A percentile compares a stretch with the other conserved stretches of the same genome.
These are phyloP conservation scores for Hermaeophaga mercurialis DNA, from an alignment of 2,888 invertebrate species.

Conservation along the genomic window DNA sequence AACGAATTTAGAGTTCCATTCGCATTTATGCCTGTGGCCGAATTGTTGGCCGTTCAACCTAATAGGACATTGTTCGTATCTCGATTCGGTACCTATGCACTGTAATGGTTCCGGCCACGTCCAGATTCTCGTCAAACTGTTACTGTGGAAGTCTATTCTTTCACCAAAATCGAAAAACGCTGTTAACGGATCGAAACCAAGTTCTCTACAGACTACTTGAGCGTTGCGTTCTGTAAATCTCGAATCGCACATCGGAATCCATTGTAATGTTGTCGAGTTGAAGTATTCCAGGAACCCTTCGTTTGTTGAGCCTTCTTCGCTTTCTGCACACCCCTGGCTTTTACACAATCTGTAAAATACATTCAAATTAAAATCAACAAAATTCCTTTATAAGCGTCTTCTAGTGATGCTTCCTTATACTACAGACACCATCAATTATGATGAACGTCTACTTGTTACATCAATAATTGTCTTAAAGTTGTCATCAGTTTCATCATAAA, in stretches of 20 bases:
- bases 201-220: conserved; percentile 92
- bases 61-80: conserved; percentile 83
- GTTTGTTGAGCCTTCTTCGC: conserved; percentile 62
- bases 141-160: conserved; percentile 87
- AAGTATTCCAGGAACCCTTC: conserved; percentile 95
- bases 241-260: conserved; percentile 95
- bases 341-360: conserved; percentile 66
- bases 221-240: conserved; percentile 96
- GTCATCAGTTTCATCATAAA: no score
- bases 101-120: conserved; percentile 95
- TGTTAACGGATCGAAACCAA: conserved; percentile 88
- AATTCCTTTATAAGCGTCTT: no score
- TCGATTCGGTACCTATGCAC: conserved; percentile 76
- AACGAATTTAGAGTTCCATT: conserved; percentile 89
- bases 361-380: background rate
- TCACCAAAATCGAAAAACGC: conserved; percentile 86
- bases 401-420: no score
- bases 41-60: conserved; percentile 88
- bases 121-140: conserved; percentile 85
- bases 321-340: conserved; percentile 70
- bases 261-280: conserved; percentile 92
- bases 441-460: no score
- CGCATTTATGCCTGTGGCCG: conserved; percentile 83
- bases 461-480: no score
- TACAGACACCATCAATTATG: no score